Percentiles rank a stretch among this genome's conserved stretches.
Evolutionary conservation across 2,888 invertebrate species (phyloP).

Genomic region (Polydrusus cervinus): DNA sequence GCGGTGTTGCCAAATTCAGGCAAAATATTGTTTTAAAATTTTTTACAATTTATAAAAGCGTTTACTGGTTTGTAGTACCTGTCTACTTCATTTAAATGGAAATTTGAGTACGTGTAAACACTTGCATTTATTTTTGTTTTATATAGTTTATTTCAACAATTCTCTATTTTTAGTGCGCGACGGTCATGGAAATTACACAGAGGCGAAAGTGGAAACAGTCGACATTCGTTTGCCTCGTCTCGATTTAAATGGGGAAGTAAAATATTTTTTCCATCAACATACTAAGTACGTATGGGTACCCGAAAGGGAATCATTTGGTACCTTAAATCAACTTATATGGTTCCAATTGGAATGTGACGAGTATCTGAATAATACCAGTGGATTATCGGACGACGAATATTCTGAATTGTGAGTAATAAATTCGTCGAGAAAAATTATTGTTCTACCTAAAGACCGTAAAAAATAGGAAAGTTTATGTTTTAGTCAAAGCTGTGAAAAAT

Average conservation of each 20-base stretch:
- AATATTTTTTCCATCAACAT: conserved; percentile 75
- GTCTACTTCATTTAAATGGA: too few species aligned
- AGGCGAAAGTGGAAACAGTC: conserved; percentile 19
- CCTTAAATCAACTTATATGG: conserved; percentile 71
- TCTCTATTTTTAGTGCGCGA: conserved; percentile 41
- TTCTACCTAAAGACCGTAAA: too few species aligned
- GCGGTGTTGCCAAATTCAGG: too few species aligned
- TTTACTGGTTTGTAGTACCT: too few species aligned
- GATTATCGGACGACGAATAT: conserved; percentile 75
- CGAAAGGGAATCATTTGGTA: conserved; percentile 72
- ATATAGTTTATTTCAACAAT: background rate
- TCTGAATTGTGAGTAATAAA: conserved; percentile 74
- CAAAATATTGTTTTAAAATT: too few species aligned
- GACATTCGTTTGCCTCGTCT: conserved; percentile 29
- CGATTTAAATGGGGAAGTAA: conserved; percentile 61
- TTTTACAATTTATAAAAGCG: too few species aligned
- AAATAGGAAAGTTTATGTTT: too few species aligned
- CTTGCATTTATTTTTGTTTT: too few species aligned
- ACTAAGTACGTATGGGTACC: conserved; percentile 75
- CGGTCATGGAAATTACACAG: conserved; percentile 35
- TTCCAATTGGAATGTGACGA: conserved; percentile 70
- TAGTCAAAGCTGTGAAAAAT: too few species aligned
- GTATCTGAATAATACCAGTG: conserved; percentile 73
- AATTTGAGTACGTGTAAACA: too few species aligned
- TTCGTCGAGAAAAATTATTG: too few species aligned